Evolutionary conservation across 2,888 invertebrate species (phyloP).

Genomic region (Cephus pulcher): DNA sequence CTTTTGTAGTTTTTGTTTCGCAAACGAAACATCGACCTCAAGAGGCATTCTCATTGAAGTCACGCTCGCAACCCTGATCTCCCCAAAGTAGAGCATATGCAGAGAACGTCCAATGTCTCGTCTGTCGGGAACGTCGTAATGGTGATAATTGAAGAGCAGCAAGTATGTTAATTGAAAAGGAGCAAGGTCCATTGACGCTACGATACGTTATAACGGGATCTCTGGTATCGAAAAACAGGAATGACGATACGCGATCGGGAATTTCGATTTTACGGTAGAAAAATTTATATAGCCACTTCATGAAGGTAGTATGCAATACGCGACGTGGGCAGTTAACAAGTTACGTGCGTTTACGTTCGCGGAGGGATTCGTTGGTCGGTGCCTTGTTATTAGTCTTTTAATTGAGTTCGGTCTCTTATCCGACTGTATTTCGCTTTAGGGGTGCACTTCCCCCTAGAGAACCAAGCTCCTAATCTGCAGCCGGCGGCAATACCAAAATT

Average conservation of each 20-base stretch:
- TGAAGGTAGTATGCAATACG: not conserved
- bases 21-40: not conserved
- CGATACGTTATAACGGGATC: not conserved
- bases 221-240: not conserved
- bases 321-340: slow-evolving; percentile 7
- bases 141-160: not conserved
- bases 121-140: not conserved
- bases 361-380: slow-evolving; percentile 30
- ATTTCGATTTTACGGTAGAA: not conserved
- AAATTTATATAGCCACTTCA: not conserved
- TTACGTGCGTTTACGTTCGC: not conserved
- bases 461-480: slow-evolving; percentile 57
- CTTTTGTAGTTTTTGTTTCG: not conserved
- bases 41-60: not conserved
- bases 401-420: slow-evolving; percentile 63
- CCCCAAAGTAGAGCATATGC: not conserved
- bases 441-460: slow-evolving; percentile 47
- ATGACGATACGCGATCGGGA: not conserved
- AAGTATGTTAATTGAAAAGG: not conserved
- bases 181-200: not conserved
- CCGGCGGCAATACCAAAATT: slow-evolving; percentile 60
- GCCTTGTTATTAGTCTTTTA: slow-evolving; percentile 62
- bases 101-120: not conserved
- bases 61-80: not conserved
- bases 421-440: slow-evolving; percentile 54